Evolutionary conservation across 1,140 invertebrate species (phyloP).

Genomic region (Caenorhabditis latens): DNA sequence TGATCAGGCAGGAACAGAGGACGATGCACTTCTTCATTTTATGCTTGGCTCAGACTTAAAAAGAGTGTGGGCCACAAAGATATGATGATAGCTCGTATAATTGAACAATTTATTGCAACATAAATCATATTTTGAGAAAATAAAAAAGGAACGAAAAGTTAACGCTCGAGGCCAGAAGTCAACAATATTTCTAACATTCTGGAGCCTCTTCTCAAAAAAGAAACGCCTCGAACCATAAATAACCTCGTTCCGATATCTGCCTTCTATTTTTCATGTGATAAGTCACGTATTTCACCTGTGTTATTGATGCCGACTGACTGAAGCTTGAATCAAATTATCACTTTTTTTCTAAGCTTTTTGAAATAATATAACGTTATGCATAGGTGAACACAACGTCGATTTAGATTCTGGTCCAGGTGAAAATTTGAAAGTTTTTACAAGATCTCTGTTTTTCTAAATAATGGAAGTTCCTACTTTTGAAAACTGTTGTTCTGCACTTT

Average conservation of each 20-base stretch:
- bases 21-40: no score
- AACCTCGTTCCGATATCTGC: background rate
- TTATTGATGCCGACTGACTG: background rate
- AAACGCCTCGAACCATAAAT: constrained; percentile 15
- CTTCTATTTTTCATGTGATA: constrained; percentile 39
- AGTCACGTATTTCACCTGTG: constrained; percentile 41
- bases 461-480: background rate
- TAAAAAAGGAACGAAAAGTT: no score
- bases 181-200: constrained; percentile 23
- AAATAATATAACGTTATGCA: background rate
- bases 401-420: background rate
- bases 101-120: no score
- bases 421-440: background rate
- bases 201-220: background rate
- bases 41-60: no score
- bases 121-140: no score
- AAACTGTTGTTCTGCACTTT: no score
- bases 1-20: no score
- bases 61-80: no score
- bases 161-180: constrained; percentile 3
- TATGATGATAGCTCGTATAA: no score
- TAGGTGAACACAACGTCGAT: background rate
- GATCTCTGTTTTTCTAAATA: background rate
- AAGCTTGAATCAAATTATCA: constrained; percentile 9
- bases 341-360: background rate